A percentile compares a stretch with the other conserved stretches of the same genome.
phyloP scores from a whole-genome alignment of 2,113 vertebrate genomes.

The Salvator merianae region DNA sequence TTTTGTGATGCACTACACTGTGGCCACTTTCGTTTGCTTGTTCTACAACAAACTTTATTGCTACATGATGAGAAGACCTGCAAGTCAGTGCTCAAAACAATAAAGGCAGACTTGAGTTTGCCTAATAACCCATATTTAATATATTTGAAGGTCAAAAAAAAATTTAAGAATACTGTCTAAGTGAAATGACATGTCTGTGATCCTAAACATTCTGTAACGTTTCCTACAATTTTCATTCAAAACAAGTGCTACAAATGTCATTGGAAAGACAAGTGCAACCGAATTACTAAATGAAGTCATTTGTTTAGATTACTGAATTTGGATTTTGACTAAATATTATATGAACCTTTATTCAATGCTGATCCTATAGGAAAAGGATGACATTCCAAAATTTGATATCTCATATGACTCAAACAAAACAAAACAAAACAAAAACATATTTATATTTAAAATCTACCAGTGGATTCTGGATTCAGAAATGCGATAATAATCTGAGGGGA shows the following conservation, averaged over 20 bases:
- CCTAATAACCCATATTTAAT: constrained; percentile 4
- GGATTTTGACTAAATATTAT: not conserved
- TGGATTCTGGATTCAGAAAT: not conserved
- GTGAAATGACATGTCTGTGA: constrained; percentile 4
- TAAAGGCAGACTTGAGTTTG: not conserved
- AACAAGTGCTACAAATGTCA: constrained; percentile 13
- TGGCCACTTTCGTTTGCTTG: constrained; percentile 13
- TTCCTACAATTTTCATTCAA: constrained; percentile 16
- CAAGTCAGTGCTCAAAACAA: not conserved
- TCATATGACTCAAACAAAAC: too few species aligned
- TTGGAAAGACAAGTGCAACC: not conserved
- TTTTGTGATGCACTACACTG: not conserved
- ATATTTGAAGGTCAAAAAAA: not conserved
- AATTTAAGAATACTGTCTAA: constrained; percentile 21
- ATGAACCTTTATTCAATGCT: not conserved
- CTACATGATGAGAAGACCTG: not conserved
- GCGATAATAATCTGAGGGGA: not conserved
- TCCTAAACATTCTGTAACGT: constrained; percentile 24
- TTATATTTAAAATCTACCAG: not conserved
- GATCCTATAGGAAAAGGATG: not conserved
- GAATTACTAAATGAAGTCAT: not conserved
- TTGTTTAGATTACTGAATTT: not conserved
- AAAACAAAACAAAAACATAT: not conserved
- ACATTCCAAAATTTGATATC: not conserved
- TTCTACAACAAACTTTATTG: constrained; percentile 1